Conservation (phyloP, 2,113 vertebrate genomes). For the rat (Rattus norvegicus) region GRCr8 NC_086020.1:194469501-194470000, state of each 20-base stretch:
- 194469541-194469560: neutral
- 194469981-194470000: constrained; percentile 3
- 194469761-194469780: neutral
- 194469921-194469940: neutral
- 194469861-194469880: constrained; percentile 15
- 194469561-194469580: neutral
- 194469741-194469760: neutral
- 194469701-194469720: neutral
- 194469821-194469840: neutral
- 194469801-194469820: neutral
- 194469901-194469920: neutral
- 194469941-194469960: neutral
- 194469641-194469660: neutral
- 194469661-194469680: neutral
- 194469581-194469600: neutral
- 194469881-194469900: constrained; percentile 50
- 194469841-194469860: neutral
- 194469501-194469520: neutral
- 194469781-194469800: neutral
- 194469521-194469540: neutral
- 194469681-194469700: neutral
- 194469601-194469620: neutral
- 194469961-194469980: neutral
- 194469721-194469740: neutral
- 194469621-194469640: neutral